Base-by-base conservation (phyloP, 2,888 invertebrate species). In the Ochlodes sylvanus region DNA sequence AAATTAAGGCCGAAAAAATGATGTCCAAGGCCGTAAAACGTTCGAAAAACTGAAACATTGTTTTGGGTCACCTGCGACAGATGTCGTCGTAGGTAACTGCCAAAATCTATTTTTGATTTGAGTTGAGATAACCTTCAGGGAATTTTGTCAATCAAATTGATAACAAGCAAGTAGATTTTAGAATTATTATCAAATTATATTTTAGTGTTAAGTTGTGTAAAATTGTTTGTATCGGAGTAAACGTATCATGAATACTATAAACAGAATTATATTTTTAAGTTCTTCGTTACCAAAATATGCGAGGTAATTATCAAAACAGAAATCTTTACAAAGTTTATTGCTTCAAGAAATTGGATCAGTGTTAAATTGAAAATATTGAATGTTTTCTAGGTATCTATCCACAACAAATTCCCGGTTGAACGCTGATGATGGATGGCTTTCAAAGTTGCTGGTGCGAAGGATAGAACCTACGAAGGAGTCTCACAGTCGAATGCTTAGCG, bases 381-480 rank as follows among this genome's bases (percentile, higher is more conserved):
- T 63, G 17, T 86, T 86, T 89, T 85, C 71, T 84, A 93, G 93
- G 80, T 84, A 89, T 78, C 84, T 93, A 75, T 83, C 87, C 44
- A 89, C 88, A 67, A 85, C 90, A 76, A 89, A 83, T 80, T 79
- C 83, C 58, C 80, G 85, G 58, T 75, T 86, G 68, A 90, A 82
- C 69, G 87, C 92, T 21, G 94, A 94, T 70, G 97, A 97, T 91
- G 96, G 97, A 76, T 98, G 98, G 98, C 92, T 98, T 68, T 97
- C 97, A 75, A 98, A 98, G 88, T 91, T 98, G 72, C 93, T 98
- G 79, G 98, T 98, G 54, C 95, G 98, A 71, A 97, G 96, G 86
- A 98, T 98, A 83, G 98, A 98, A 84, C 98, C 98, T 6, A 98
- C 98, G 1, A 98, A 98, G 88, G 98, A 98, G 86, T 97, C 99